Conservation (phyloP, 2,113 vertebrate species). For the Hassar affinis region DNA sequence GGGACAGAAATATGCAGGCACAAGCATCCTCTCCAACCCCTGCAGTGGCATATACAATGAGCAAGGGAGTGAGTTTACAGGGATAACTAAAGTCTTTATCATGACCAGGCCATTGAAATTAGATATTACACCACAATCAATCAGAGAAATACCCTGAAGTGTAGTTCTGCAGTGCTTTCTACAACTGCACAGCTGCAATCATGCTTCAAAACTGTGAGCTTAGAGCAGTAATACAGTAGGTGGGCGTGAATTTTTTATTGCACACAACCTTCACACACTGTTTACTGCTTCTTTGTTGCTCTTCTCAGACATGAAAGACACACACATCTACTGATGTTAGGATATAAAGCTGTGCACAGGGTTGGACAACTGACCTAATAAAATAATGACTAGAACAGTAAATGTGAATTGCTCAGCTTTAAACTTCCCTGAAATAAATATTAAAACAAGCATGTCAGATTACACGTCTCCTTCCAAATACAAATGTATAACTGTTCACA, state of each 20-base stretch:
- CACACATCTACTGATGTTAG: conserved; percentile 3
- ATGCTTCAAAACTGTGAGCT: conserved; percentile 6
- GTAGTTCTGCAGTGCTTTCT: neutral
- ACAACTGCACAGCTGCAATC: neutral
- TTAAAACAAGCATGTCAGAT: conserved; percentile 54
- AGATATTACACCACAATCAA: neutral
- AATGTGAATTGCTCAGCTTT: conserved; percentile 61
- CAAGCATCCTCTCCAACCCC: neutral
- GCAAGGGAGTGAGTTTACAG: neutral
- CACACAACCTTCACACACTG: neutral
- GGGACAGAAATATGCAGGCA: neutral
- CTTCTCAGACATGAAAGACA: neutral
- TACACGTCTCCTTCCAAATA: neutral
- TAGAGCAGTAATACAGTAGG: conserved; percentile 1
- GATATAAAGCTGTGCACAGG: conserved; percentile 24
- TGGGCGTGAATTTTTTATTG: neutral
- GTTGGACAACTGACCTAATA: conserved; percentile 59
- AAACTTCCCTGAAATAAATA: conserved; percentile 59
- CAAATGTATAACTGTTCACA: neutral
- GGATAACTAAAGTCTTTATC: neutral
- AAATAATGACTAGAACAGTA: conserved; percentile 55
- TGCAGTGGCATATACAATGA: neutral
- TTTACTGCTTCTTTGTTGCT: too few species aligned
- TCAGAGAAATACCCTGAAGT: neutral
- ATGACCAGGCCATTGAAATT: neutral